phyloP scores from a whole-genome alignment of 2,113 vertebrate species.

The Coptodon bakossiorum region DNA sequence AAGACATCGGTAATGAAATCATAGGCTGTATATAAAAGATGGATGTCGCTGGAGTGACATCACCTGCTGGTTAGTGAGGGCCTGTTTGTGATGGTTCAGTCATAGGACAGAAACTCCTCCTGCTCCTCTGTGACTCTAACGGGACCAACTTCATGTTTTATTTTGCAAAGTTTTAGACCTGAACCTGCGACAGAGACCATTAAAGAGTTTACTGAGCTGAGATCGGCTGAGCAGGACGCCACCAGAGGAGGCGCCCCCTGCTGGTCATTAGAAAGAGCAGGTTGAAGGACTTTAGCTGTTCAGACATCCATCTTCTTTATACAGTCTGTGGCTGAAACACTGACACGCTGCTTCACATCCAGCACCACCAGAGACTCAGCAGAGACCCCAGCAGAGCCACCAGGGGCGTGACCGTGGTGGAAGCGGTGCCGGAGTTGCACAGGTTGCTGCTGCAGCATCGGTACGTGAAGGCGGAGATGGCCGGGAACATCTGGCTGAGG shows the following conservation, averaged over 20 bases:
- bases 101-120: neutral
- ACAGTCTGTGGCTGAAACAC: neutral
- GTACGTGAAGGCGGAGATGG: constrained; percentile 60
- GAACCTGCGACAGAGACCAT: neutral
- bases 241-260: neutral
- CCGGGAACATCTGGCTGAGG: constrained; percentile 65
- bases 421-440: constrained; percentile 55
- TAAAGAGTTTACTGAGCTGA: neutral
- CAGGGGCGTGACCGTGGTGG: neutral
- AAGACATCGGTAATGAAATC: neutral
- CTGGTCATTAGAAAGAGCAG: neutral
- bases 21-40: neutral
- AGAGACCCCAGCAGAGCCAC: constrained; percentile 28
- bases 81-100: neutral
- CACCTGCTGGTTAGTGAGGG: neutral
- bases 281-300: neutral
- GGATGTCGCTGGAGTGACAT: neutral
- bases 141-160: neutral
- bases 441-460: constrained; percentile 73
- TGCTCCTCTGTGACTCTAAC: neutral
- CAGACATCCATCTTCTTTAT: neutral
- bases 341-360: neutral
- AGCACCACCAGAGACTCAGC: constrained; percentile 30
- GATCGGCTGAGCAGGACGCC: neutral
- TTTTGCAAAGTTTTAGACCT: neutral